Percentiles rank a stretch among this genome's conserved stretches.
These are phyloP conservation scores for Phalangium opilio DNA, from an alignment of 2,888 invertebrate species.

Conservation along the genomic window DNA sequence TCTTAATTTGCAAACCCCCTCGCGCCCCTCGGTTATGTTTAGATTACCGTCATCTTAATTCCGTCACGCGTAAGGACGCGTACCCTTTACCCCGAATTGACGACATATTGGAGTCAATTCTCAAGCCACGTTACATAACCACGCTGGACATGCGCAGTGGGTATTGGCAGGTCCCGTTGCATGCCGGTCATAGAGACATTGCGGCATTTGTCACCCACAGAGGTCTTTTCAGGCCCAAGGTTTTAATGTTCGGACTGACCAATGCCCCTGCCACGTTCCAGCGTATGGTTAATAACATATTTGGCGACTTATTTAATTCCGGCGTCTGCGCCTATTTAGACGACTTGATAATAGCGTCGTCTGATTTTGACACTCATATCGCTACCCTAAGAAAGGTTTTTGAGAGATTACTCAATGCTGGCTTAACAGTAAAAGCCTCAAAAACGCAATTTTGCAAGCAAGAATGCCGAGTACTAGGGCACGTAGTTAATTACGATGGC, in stretches of 20 bases:
- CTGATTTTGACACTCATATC: neutral
- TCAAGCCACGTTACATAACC: conserved; percentile 2
- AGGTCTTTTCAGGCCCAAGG: conserved; percentile 10
- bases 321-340: neutral
- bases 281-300: conserved; percentile 10
- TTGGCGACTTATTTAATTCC: neutral
- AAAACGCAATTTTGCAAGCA: neutral
- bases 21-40: too few species aligned
- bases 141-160: conserved; percentile 14
- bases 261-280: conserved; percentile 15
- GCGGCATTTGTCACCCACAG: conserved; percentile 18
- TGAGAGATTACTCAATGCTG: neutral
- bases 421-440: neutral
- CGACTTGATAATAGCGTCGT: neutral
- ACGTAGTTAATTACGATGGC: neutral
- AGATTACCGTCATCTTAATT: too few species aligned
- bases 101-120: too few species aligned
- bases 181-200: conserved; percentile 7
- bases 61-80: too few species aligned
- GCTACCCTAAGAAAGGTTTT: neutral
- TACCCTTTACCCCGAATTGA: too few species aligned
- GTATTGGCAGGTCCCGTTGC: conserved; percentile 16
- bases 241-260: conserved; percentile 14
- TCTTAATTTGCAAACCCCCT: neutral
- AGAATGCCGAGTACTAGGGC: neutral